Evolutionary conservation across 2,797 vertebrate genomes (phyloP), one percentile per base, ranked within the genome.

Genomic region (Crocidura indochinensis): DNA sequence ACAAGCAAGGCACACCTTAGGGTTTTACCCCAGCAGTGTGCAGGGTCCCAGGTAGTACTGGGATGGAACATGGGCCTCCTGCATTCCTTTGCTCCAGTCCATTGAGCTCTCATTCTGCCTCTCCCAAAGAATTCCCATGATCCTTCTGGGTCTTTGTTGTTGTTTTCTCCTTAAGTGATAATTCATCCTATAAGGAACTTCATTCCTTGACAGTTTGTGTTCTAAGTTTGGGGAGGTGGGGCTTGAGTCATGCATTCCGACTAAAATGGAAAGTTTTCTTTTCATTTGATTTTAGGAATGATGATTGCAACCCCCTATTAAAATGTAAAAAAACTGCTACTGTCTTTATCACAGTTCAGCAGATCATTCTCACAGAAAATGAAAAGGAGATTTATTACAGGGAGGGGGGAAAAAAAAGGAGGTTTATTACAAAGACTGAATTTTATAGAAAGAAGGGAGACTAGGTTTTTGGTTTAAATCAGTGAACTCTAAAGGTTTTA

Each of bases 281-380:
- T 68, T 69, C 27, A 56, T 46, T 84, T 76, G 29, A 64, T 93
- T 84, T 88, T 84, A 90, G 87, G 56, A 76, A 64, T 83, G 26
- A 76, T 73, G 31, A 3, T 77, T 88, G 38, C 38, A 38, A 2
- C 38, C 94, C 88, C 26, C 38, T 11, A 26, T 81, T 80, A 62
- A 60, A 74, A 26, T 62, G 83, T 79, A 10, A 87, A 83, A 83
- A 87, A 60, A 22, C 14, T 65, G 12, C 7, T 90, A 69, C 47
- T 71, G 4, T 87, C 17, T 84, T 90, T 65, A 65, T 65, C 76
- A 29, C 27, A 72, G 26, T 64, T 26, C 72, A 90, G 0, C 22
- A 77, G 68, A n/a, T 4, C 26, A 60, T 47, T 10, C 14, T 74
- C 10, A 46, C 17, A 27, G 9, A 12, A 56, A 69, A 73, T 71